A percentile compares a stretch with the other conserved stretches of the same genome.
phyloP scores from a whole-genome alignment of 2,797 vertebrate genomes.

The Echeneis naucrates region DNA sequence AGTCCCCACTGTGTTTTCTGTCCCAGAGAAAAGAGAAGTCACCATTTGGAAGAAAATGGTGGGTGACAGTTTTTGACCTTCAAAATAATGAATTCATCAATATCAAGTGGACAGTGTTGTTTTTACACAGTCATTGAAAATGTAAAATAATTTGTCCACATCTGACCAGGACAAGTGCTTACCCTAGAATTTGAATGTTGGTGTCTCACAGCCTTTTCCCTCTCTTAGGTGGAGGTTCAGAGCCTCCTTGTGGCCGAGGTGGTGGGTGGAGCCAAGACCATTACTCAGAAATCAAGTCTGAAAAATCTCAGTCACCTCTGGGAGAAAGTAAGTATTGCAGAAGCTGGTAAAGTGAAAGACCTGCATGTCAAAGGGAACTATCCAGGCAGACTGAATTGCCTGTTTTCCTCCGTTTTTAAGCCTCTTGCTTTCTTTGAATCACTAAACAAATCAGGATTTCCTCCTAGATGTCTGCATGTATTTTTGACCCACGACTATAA shows the following conservation, averaged over 20 bases:
- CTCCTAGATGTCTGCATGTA: too few relatives aligned
- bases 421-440: slow-evolving; percentile 6
- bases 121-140: not conserved
- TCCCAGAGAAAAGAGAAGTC: slow-evolving; percentile 88
- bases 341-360: not conserved
- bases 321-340: slow-evolving; percentile 86
- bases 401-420: not conserved
- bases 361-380: not conserved
- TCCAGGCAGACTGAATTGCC: not conserved
- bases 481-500: too few relatives aligned
- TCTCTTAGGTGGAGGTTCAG: slow-evolving; percentile 93
- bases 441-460: not conserved
- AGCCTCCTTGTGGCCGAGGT: slow-evolving; percentile 92
- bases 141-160: not conserved
- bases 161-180: not conserved
- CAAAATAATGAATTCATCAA: too few relatives aligned
- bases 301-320: slow-evolving; percentile 92
- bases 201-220: not conserved
- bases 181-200: not conserved
- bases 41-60: slow-evolving; percentile 95
- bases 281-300: slow-evolving; percentile 86
- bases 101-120: not conserved
- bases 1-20: slow-evolving; percentile 87
- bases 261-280: slow-evolving; percentile 91
- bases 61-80: slow-evolving; percentile 26